These are phyloP conservation scores for Patella ulyssiponensis DNA, from an alignment of 2,888 invertebrate species.

Conservation along the genomic window DNA sequence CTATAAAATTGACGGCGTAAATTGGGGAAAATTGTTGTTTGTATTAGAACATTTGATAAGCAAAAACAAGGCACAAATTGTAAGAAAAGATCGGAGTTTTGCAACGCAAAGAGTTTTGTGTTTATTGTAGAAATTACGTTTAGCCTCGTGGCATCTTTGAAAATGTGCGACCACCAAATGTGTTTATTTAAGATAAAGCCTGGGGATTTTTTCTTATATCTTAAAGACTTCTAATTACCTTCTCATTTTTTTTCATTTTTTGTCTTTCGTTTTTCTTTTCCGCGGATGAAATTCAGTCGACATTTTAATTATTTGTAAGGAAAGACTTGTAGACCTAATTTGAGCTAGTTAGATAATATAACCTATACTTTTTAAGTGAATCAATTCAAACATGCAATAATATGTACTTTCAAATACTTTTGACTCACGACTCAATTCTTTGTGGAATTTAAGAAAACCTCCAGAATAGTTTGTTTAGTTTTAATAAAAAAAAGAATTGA, in stretches of 20 bases:
- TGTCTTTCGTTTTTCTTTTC: background rate
- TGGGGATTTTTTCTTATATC: background rate
- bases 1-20: background rate
- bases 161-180: background rate
- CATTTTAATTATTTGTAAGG: constrained; percentile 1
- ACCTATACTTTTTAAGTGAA: too few relatives aligned
- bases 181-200: constrained; percentile 8
- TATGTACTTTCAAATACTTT: too few relatives aligned
- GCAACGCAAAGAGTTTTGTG: background rate
- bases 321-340: too few relatives aligned
- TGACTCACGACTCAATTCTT: too few relatives aligned
- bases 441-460: too few relatives aligned
- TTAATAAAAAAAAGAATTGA: too few relatives aligned
- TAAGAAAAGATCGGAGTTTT: background rate
- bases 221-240: constrained; percentile 5
- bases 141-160: constrained; percentile 5
- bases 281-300: constrained; percentile 1
- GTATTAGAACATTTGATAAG: constrained; percentile 6
- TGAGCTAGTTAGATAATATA: too few relatives aligned
- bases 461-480: too few relatives aligned
- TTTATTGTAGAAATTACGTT: constrained; percentile 8
- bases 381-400: too few relatives aligned
- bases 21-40: constrained; percentile 1
- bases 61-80: background rate
- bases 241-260: background rate